Evolutionary conservation across 2,113 vertebrate species (phyloP), one percentile per base, ranked within the genome.

Genomic region (Phylloscopus whistleri): DNA sequence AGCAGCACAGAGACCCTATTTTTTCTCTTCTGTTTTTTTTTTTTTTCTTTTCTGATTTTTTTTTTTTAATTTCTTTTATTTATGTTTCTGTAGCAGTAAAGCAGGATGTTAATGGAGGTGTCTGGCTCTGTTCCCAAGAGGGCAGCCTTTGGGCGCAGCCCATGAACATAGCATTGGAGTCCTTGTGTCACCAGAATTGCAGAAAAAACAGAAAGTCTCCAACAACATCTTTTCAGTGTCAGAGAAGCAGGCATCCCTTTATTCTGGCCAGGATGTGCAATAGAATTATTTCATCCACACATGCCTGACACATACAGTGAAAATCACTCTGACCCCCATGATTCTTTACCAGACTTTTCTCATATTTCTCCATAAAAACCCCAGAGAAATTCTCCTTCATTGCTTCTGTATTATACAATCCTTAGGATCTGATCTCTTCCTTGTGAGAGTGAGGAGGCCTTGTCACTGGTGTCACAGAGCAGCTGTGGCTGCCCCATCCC

Each of bases 351-450:
- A 68, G 22, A 48, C 11, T 28, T 59, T 30, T 35, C 37, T 41
- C 53, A 28, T 41, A 49, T 70, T 59, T 70, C 44, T 82, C 13
- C 31, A 43, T 60, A 59, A 59, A 69, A 41, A 19, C 7, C 9
- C 15, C 30, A 23, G 2, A 43, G 35, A 82, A 51, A 70, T 51
- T 59, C 15, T 43, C 44, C 44, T n/a, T 51, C 19, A 11, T 59
- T 60, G 2, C 15, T 28, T 60, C 66, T 82, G 46, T 35, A 19
- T 39, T 59, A n/a, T 49, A 12, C 35, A 23, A 43, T 30, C 18
- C 23, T 41, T 41, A 28, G 44, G 28, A n/a, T 49, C 18, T 0
- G 0, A n/a, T 41, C 11, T 82, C 5, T 69, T 8, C 17, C 8
- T 37, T 59, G 31, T 30, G 37, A 27, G 35, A 26, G 7, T 24